These are phyloP conservation scores for Jaculus jaculus DNA, from an alignment of 2,113 vertebrate species.

Conservation along the genomic window DNA sequence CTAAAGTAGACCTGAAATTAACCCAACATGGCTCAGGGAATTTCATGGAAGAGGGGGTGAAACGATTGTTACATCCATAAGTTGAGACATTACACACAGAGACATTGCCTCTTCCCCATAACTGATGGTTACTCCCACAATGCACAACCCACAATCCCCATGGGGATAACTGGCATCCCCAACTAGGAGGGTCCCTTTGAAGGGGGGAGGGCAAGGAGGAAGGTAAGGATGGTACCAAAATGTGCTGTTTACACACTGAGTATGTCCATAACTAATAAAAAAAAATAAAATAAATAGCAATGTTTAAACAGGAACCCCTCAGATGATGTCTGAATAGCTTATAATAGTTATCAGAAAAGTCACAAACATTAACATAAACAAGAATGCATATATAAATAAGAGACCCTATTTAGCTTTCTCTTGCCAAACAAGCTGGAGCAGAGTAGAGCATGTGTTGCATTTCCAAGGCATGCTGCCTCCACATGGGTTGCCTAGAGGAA, in stretches of 20 bases:
- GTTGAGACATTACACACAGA: background rate
- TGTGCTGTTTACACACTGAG: too few relatives aligned
- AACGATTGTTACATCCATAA: background rate
- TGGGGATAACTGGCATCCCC: too few relatives aligned
- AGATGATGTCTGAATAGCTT: background rate
- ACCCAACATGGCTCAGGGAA: too few relatives aligned
- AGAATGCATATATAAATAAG: background rate
- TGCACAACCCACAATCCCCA: too few relatives aligned
- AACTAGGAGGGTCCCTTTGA: too few relatives aligned
- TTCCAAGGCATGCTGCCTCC: background rate
- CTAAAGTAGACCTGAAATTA: too few relatives aligned
- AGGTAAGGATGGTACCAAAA: too few relatives aligned
- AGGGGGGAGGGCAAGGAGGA: too few relatives aligned
- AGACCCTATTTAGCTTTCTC: background rate
- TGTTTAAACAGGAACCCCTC: background rate
- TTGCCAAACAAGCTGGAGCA: background rate
- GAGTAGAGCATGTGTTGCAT: background rate
- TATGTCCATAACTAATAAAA: too few relatives aligned
- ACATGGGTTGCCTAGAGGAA: background rate
- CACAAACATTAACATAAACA: background rate
- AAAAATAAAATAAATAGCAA: background rate
- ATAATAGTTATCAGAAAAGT: background rate
- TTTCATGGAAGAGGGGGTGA: too few relatives aligned
- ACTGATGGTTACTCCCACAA: too few relatives aligned
- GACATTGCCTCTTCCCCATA: background rate